Conservation (phyloP, 1,140 invertebrate species). For the Drosophila triauraria region DNA sequence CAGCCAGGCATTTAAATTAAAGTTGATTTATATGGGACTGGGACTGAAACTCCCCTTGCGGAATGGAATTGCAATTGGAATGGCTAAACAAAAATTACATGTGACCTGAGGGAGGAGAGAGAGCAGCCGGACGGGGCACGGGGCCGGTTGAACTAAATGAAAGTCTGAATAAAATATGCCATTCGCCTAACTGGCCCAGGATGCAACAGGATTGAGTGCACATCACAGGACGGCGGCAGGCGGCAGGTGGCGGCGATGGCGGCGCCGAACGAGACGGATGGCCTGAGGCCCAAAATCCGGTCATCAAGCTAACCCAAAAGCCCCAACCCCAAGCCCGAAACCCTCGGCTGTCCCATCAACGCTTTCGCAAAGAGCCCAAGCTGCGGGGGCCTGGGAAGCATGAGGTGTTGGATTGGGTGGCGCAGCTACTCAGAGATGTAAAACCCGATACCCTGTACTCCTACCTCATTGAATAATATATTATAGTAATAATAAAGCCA, state of each 20-base stretch:
- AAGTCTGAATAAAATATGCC: conserved; percentile 69
- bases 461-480: too few species aligned
- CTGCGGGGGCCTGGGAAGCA: neutral
- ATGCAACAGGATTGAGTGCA: conserved; percentile 67
- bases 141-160: conserved; percentile 53
- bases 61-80: conserved; percentile 73
- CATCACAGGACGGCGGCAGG: conserved; percentile 9
- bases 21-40: conserved; percentile 70
- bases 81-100: conserved; percentile 69
- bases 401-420: neutral
- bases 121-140: neutral
- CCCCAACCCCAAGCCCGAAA: neutral
- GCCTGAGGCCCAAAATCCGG: conserved; percentile 36
- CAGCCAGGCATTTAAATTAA: conserved; percentile 70
- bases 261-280: conserved; percentile 28
- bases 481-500: neutral
- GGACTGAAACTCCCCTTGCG: conserved; percentile 7
- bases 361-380: conserved; percentile 32
- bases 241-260: neutral
- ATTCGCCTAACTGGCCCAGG: conserved; percentile 56
- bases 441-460: neutral
- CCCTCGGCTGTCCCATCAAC: conserved; percentile 19
- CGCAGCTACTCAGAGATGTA: neutral
- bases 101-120: conserved; percentile 14
- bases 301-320: conserved; percentile 19